These are phyloP conservation scores for Notarius quadriscutis DNA, from an alignment of 2,113 vertebrate species.

Conservation along the genomic window DNA sequence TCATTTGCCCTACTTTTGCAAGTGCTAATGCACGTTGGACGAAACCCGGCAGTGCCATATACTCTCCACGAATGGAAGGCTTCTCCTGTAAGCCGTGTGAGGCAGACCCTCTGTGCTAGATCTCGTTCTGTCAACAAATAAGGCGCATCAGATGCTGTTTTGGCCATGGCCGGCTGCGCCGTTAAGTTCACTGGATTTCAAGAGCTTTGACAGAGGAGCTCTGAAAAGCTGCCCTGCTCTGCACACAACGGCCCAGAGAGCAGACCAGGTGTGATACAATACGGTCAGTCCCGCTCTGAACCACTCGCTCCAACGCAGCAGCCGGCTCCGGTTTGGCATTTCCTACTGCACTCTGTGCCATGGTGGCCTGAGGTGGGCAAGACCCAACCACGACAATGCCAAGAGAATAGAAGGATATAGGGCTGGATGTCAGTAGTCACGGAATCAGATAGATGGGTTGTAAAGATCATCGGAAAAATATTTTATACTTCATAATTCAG, in stretches of 20 bases:
- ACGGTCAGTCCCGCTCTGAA: conserved; percentile 66
- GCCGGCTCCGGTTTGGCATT: conserved; percentile 62
- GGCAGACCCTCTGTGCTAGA: conserved; percentile 72
- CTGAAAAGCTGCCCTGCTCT: conserved; percentile 53
- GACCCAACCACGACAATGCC: conserved; percentile 68
- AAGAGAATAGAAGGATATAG: conserved; percentile 49
- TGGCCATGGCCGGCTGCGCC: conserved; percentile 67
- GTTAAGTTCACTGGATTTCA: conserved; percentile 76
- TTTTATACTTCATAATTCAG: background rate
- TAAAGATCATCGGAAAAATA: background rate
- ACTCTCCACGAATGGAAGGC: conserved; percentile 44
- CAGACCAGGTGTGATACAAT: conserved; percentile 73
- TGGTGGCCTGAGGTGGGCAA: conserved; percentile 35
- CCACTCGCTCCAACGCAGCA: conserved; percentile 45
- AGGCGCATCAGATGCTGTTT: conserved; percentile 79
- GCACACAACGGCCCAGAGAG: conserved; percentile 45
- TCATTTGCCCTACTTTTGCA: conserved; percentile 50
- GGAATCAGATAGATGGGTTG: conserved; percentile 2
- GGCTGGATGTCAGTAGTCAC: conserved; percentile 53
- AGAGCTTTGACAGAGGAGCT: conserved; percentile 61
- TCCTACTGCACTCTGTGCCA: conserved; percentile 47
- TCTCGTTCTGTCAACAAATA: conserved; percentile 78
- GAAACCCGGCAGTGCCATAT: conserved; percentile 30
- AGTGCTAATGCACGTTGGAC: conserved; percentile 44
- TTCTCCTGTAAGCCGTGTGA: conserved; percentile 64